Conservation (phyloP, 2,797 vertebrate species). For the Halcyon chelicuti region DNA sequence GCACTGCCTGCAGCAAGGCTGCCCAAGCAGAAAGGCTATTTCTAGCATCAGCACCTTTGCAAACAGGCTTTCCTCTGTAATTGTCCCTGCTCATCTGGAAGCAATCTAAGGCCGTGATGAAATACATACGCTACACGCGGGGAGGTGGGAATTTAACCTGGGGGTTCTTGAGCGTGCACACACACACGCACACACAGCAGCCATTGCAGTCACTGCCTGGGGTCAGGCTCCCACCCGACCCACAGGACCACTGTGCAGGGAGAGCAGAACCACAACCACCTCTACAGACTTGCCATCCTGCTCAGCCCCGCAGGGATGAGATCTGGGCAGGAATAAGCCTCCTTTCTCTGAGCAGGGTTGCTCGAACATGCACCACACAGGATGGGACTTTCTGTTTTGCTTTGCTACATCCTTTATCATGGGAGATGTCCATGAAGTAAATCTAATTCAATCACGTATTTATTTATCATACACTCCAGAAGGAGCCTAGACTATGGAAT, state of each 20-base stretch:
- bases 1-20: not conserved
- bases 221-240: not conserved
- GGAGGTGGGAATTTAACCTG: conserved; percentile 20
- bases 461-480: conserved; percentile 41
- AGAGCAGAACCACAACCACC: not conserved
- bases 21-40: not conserved
- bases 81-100: conserved; percentile 24
- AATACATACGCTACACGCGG: not conserved
- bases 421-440: not conserved
- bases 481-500: not conserved
- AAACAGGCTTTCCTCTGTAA: not conserved
- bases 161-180: not conserved
- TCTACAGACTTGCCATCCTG: not conserved
- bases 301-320: not conserved
- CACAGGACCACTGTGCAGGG: rapidly evolving
- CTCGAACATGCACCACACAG: not conserved
- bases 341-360: not conserved
- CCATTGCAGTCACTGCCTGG: not conserved
- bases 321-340: not conserved
- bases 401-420: not conserved
- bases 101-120: conserved; percentile 1
- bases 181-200: not conserved
- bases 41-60: not conserved
- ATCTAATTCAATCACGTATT: not conserved
- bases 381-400: not conserved